Evolutionary conservation across 2,113 vertebrate genomes (phyloP).

Genomic region (Panthera tigris): DNA sequence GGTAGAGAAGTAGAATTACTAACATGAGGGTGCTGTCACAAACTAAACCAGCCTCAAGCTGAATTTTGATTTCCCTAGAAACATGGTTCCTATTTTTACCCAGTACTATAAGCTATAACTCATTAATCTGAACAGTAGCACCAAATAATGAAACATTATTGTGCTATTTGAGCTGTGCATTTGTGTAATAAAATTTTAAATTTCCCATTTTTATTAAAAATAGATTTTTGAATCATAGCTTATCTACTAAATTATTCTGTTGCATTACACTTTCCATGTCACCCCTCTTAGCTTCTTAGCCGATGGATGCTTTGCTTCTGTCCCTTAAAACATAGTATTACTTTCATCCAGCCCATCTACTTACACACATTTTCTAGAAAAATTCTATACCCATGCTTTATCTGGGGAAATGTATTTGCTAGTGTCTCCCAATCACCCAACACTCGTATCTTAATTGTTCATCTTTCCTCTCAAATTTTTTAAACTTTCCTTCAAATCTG

Average conservation of each 20-base stretch:
- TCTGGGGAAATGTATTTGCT: neutral
- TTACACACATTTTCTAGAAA: neutral
- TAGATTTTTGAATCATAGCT: neutral
- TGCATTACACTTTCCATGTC: neutral
- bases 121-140: neutral
- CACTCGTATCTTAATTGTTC: neutral
- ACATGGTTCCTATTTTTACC: neutral
- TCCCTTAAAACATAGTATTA: neutral
- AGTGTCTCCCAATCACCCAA: neutral
- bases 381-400: neutral
- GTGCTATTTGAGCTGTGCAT: neutral
- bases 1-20: neutral
- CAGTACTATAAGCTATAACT: neutral
- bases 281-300: neutral
- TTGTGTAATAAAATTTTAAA: constrained; percentile 26
- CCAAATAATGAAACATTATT: constrained; percentile 5
- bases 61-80: neutral
- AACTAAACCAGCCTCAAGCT: neutral
- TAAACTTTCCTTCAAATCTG: neutral
- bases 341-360: neutral
- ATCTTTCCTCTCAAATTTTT: neutral
- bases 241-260: neutral
- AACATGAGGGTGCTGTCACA: neutral
- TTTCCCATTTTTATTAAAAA: neutral
- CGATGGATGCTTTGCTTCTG: neutral